A percentile compares a stretch with the other conserved stretches of the same genome.
phyloP scores from a whole-genome alignment of 2,113 vertebrate genomes.

The Anseranas semipalmata region DNA sequence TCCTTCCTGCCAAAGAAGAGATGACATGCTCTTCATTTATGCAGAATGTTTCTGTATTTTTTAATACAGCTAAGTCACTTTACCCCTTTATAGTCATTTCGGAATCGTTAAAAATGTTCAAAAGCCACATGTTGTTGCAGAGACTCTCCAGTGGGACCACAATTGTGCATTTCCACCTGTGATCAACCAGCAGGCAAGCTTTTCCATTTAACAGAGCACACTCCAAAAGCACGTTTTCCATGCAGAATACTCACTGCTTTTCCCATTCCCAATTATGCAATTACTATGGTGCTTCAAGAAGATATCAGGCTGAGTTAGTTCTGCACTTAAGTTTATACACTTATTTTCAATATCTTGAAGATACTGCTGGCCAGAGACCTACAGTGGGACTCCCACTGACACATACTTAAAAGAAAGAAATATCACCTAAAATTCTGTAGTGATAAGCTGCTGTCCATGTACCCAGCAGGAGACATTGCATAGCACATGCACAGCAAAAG shows the following conservation, averaged over 20 bases:
- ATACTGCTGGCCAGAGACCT: not conserved
- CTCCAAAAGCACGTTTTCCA: not conserved
- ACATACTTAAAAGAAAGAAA: not conserved
- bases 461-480: not conserved
- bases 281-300: not conserved
- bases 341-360: not conserved
- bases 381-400: not conserved
- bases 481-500: not conserved
- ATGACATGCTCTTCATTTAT: no score
- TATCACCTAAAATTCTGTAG: not conserved
- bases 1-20: not conserved
- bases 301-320: not conserved
- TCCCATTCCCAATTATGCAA: not conserved
- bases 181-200: not conserved
- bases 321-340: not conserved
- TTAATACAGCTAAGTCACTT: not conserved
- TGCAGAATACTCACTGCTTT: not conserved
- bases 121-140: not conserved
- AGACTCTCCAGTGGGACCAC: not conserved
- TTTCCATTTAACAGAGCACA: not conserved
- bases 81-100: not conserved
- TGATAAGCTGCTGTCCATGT: not conserved
- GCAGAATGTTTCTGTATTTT: not conserved
- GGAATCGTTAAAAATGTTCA: not conserved
- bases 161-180: not conserved